Base-by-base conservation (phyloP, 1,140 invertebrate genomes). In the Hydropsyche tenuis region DNA sequence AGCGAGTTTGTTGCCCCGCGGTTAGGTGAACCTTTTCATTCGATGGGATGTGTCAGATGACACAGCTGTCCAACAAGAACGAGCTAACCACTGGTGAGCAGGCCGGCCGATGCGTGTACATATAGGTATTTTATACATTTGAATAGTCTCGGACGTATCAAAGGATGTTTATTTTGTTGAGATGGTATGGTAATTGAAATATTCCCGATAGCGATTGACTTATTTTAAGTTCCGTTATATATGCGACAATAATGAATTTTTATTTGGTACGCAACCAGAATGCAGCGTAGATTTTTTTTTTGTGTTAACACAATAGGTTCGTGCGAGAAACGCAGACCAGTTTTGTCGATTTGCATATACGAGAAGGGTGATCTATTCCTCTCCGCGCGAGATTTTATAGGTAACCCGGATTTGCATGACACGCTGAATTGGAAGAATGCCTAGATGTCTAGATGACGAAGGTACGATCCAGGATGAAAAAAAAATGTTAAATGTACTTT, bases 21-120 rank as follows among this genome's bases (percentile, higher is more conserved):
- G 60, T 63, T 63, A 30, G 60, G 25, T 63, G 60, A 63, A 63
- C 60, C 60, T 63, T 63, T 30, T 63, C 23, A 7, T 16, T 9
- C 56, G 56, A 62, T 14, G 48, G 18, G 48, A 53, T 53, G 60
- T 30, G 60, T 63, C 60, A 42, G 60, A 63, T 63, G 60, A 63
- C 60, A 16, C 60, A n/a, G 60, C 23, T 16, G 23, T 27, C 60
- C n/a, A 22, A 14, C 60, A 53, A 16, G 20, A 18, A 18, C 9
- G 7, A 18, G 9, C 7, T 5, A 16, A 16, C 20, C 7, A 18
- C 48, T 16, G 7, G 1, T 6, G 16, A 18, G 1, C 48, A 7
- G 9, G n/a, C 1, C 48, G 16, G 16, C 9, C 30, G 3, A 37
- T 37, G 30, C 9, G 9, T 37, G 30, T 4, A 9, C 9, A 9